Evolutionary conservation across 2,888 invertebrate species (phyloP).

Genomic region (Drosophila picticornis): DNA sequence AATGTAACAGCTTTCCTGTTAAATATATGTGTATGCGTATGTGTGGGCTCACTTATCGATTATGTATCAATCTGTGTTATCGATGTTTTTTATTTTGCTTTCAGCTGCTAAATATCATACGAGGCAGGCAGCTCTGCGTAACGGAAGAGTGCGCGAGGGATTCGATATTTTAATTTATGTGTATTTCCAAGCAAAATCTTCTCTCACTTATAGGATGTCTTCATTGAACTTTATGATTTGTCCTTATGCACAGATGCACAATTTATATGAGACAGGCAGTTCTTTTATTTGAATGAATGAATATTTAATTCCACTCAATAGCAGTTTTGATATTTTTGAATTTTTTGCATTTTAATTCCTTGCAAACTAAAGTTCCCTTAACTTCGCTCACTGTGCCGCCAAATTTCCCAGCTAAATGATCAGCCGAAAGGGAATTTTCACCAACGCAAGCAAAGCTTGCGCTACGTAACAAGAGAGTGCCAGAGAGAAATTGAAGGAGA

Average conservation of each 20-base stretch:
- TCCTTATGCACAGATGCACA: neutral
- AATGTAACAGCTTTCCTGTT: neutral
- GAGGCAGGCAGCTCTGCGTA: neutral
- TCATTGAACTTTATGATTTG: neutral
- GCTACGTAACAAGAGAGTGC: neutral
- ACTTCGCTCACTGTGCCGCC: too few relatives aligned
- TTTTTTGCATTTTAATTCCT: neutral
- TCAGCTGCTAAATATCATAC: neutral
- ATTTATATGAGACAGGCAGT: neutral
- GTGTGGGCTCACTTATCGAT: neutral
- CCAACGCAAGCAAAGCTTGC: neutral
- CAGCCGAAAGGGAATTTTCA: neutral
- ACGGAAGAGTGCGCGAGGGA: neutral
- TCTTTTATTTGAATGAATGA: neutral
- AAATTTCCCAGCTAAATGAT: neutral
- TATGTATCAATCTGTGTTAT: neutral
- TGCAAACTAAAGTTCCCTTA: neutral
- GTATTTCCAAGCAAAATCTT: neutral
- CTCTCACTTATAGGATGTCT: neutral
- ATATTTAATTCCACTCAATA: neutral
- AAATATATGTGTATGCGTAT: neutral
- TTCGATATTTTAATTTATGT: neutral
- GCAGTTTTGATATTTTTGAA: neutral
- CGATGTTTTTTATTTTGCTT: neutral
- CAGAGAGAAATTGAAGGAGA: neutral